These are phyloP conservation scores for Drosophila phalerata DNA, from an alignment of 2,888 invertebrate species.

Conservation along the genomic window DNA sequence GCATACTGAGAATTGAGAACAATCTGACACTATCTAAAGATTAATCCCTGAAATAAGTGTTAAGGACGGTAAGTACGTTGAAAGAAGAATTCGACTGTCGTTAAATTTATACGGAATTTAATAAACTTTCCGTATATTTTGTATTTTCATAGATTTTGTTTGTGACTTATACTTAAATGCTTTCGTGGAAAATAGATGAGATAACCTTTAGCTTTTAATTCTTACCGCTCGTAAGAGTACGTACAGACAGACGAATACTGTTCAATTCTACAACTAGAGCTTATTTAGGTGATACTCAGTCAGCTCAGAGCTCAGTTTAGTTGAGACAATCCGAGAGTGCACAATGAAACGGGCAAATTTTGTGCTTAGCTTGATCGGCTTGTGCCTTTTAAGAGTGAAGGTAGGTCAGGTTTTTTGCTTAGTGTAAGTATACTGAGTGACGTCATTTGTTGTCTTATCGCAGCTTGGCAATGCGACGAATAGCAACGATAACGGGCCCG, in stretches of 20 bases:
- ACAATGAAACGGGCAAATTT: slow-evolving; percentile 49
- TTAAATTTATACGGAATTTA: neutral
- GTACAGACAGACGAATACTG: neutral
- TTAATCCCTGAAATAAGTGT: neutral
- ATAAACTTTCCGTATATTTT: neutral
- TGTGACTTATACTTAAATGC: neutral
- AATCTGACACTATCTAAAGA: slow-evolving; percentile 3
- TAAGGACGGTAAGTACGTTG: neutral
- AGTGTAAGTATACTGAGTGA: neutral
- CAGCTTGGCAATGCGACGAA: slow-evolving; percentile 27
- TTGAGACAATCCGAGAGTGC: slow-evolving; percentile 30
- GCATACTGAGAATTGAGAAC: slow-evolving; percentile 15
- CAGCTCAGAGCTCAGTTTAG: slow-evolving; percentile 48
- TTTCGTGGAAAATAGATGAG: slow-evolving; percentile 10
- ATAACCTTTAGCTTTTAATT: slow-evolving; percentile 31
- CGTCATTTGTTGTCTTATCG: slow-evolving; percentile 18
- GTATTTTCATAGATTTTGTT: neutral
- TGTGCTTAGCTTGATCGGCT: slow-evolving; percentile 29
- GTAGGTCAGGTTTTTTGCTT: slow-evolving; percentile 50
- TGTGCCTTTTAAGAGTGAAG: slow-evolving; percentile 49
- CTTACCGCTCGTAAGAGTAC: neutral
- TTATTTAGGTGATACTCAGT: slow-evolving; percentile 21
- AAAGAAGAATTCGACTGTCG: neutral
- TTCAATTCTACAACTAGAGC: slow-evolving; percentile 4
- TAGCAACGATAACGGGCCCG: slow-evolving; percentile 25